phyloP scores from a whole-genome alignment of 1,140 invertebrate species.

The Drosophila aff. region DNA sequence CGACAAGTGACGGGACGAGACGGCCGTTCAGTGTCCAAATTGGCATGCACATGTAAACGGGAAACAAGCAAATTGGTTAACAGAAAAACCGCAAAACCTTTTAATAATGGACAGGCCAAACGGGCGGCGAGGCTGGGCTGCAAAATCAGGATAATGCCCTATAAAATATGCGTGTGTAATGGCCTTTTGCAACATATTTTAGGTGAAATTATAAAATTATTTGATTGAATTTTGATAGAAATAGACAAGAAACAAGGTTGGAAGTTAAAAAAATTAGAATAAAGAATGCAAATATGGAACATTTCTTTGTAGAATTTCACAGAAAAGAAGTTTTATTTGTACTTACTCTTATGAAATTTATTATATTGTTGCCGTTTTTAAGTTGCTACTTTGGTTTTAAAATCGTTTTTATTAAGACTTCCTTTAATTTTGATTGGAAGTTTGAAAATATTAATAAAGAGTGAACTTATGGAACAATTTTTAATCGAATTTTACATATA shows the following conservation, averaged over 20 bases:
- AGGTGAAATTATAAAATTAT: background rate
- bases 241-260: background rate
- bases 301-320: background rate
- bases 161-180: conserved; percentile 12
- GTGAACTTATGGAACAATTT: no score
- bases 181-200: conserved; percentile 1
- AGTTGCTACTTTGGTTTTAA: no score
- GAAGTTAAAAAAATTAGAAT: background rate
- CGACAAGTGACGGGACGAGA: conserved; percentile 17
- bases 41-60: conserved; percentile 60
- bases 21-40: conserved; percentile 60
- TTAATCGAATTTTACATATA: no score
- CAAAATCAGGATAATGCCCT: background rate
- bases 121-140: background rate
- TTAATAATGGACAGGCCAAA: conserved; percentile 64
- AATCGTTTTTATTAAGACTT: no score
- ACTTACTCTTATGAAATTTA: no score
- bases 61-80: conserved; percentile 78
- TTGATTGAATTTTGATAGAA: conserved; percentile 2
- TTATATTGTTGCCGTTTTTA: background rate
- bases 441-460: no score
- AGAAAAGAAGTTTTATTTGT: background rate
- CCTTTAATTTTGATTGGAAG: background rate
- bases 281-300: background rate
- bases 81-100: conserved; percentile 77